Evolutionary conservation across 2,797 vertebrate species (phyloP).

Genomic region (Bucorvus abyssinicus): DNA sequence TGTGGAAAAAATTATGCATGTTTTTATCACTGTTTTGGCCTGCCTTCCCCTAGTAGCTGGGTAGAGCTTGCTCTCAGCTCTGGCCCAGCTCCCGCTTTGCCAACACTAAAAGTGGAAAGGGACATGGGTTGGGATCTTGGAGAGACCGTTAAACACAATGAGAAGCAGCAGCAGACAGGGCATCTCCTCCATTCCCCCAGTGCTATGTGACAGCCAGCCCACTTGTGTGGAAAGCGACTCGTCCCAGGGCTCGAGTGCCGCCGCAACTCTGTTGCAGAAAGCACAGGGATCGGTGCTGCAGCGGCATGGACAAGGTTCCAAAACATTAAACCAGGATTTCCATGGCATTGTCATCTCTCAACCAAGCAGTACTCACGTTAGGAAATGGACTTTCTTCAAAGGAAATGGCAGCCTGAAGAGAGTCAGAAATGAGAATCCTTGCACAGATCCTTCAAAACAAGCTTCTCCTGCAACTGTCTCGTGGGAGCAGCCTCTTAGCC

Average conservation of each 20-base stretch:
- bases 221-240: not conserved
- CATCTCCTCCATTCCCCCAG: not conserved
- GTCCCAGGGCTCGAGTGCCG: not conserved
- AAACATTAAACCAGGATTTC: not conserved
- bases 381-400: conserved; percentile 40
- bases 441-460: conserved; percentile 49
- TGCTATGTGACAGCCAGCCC: not conserved
- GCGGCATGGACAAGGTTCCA: rapidly evolving
- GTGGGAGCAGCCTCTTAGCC: not conserved
- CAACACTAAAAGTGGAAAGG: not conserved
- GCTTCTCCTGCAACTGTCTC: not conserved
- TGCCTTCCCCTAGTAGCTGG: not conserved
- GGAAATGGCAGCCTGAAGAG: conserved; percentile 14
- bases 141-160: not conserved
- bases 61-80: not conserved
- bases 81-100: not conserved
- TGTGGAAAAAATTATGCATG: conserved; percentile 14
- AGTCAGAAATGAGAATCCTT: conserved; percentile 44
- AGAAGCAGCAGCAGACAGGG: not conserved
- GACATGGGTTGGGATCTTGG: not conserved
- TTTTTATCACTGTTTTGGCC: conserved; percentile 33
- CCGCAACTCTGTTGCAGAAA: not conserved
- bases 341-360: not conserved
- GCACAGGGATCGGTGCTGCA: not conserved
- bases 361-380: not conserved